phyloP scores from a whole-genome alignment of 2,113 vertebrate genomes.

The Pelusios castaneus region DNA sequence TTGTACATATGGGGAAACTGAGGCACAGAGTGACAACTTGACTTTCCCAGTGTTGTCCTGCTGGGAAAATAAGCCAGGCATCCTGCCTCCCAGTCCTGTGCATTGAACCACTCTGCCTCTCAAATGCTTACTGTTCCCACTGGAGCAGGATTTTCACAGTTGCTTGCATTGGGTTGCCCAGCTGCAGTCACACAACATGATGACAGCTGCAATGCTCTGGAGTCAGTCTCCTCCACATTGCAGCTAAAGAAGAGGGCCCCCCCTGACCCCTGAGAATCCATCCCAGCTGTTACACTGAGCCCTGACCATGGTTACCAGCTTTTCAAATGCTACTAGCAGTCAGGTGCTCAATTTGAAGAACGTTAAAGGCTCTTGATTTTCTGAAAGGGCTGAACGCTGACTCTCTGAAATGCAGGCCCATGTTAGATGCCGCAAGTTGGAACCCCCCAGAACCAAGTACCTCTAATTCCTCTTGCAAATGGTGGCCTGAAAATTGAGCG shows the following conservation, averaged over 20 bases:
- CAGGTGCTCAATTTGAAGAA: not conserved
- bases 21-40: not conserved
- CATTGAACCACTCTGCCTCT: slow-evolving; percentile 4
- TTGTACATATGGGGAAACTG: not conserved
- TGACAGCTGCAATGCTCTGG: slow-evolving; percentile 37
- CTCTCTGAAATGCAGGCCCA: accelerated
- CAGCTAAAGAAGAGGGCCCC: slow-evolving; percentile 9
- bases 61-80: slow-evolving; percentile 25
- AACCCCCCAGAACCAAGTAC: not conserved
- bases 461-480: too few species aligned
- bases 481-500: too few species aligned
- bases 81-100: not conserved
- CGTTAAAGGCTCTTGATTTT: not conserved
- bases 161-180: not conserved
- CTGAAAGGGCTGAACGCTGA: accelerated
- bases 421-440: not conserved
- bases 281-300: not conserved
- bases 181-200: slow-evolving; percentile 35
- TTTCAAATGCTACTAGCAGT: accelerated
- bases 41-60: not conserved
- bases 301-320: not conserved
- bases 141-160: slow-evolving; percentile 53
- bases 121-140: slow-evolving; percentile 45
- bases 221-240: not conserved
- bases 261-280: not conserved